Evolutionary conservation across 2,113 vertebrate genomes (phyloP).

Genomic region (Clarias gariepinus): DNA sequence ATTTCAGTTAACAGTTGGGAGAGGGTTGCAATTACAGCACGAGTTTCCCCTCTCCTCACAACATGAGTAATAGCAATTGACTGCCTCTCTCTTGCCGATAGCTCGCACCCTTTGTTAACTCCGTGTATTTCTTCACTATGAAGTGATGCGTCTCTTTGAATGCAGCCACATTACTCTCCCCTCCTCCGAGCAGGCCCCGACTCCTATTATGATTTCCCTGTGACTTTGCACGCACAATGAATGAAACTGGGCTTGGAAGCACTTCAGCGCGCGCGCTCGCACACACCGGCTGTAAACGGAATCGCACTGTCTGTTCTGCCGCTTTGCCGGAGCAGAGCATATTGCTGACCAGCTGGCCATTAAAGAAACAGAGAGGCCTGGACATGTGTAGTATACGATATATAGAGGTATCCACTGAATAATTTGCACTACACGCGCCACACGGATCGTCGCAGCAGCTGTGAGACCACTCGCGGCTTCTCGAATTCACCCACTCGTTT

Average conservation of each 20-base stretch:
- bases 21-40: slow-evolving; percentile 74
- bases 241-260: slow-evolving; percentile 75
- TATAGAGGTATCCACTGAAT: slow-evolving; percentile 77
- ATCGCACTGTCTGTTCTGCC: slow-evolving; percentile 67
- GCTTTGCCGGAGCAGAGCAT: slow-evolving; percentile 71
- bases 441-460: slow-evolving; percentile 45
- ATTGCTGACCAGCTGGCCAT: slow-evolving; percentile 82
- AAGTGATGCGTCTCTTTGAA: slow-evolving; percentile 76
- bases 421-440: slow-evolving; percentile 74
- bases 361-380: slow-evolving; percentile 69
- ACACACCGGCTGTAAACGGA: slow-evolving; percentile 71
- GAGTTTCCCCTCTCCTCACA: slow-evolving; percentile 64
- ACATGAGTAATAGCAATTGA: slow-evolving; percentile 72
- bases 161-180: slow-evolving; percentile 70
- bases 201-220: slow-evolving; percentile 76
- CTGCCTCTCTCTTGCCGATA: slow-evolving; percentile 73
- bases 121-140: slow-evolving; percentile 73
- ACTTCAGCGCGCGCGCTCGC: slow-evolving; percentile 59
- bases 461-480: slow-evolving; percentile 47
- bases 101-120: slow-evolving; percentile 77
- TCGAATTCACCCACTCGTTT: slow-evolving; percentile 56
- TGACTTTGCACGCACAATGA: slow-evolving; percentile 77
- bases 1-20: slow-evolving; percentile 79
- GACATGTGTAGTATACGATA: slow-evolving; percentile 81
- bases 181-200: slow-evolving; percentile 67